phyloP scores from a whole-genome alignment of 2,797 vertebrate species.

The Lithobates pipiens region DNA sequence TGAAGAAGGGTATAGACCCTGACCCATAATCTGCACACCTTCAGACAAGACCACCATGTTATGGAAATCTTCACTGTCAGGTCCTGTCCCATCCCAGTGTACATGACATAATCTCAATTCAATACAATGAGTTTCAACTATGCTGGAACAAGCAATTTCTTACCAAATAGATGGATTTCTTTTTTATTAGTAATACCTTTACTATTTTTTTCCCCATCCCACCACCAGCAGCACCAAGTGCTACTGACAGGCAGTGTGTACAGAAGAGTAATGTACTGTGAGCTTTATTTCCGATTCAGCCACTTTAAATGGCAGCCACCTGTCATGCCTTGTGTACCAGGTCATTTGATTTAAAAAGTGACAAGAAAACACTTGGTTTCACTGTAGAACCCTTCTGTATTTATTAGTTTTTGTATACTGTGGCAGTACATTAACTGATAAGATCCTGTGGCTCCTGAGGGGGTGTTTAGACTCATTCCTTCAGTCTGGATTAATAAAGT shows the following conservation, averaged over 20 bases:
- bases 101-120: no score
- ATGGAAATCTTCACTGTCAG: no score
- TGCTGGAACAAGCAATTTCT: no score
- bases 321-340: constrained; percentile 47
- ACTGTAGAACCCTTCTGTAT: constrained; percentile 47
- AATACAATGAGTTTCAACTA: no score
- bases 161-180: no score
- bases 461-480: constrained; percentile 62
- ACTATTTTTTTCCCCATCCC: neutral
- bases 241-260: neutral
- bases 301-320: constrained; percentile 60
- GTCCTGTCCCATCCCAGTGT: no score
- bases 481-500: constrained; percentile 69
- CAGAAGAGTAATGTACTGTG: neutral
- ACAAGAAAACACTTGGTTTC: constrained; percentile 51
- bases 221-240: neutral
- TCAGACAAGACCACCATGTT: no score
- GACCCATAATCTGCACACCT: no score
- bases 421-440: constrained; percentile 64
- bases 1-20: no score
- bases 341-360: constrained; percentile 57
- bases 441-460: constrained; percentile 62
- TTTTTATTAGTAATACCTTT: neutral
- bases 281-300: constrained; percentile 17
- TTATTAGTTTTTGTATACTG: constrained; percentile 64